Evolutionary conservation across 2,888 invertebrate species (phyloP).

Genomic region (Drosophila histrio): DNA sequence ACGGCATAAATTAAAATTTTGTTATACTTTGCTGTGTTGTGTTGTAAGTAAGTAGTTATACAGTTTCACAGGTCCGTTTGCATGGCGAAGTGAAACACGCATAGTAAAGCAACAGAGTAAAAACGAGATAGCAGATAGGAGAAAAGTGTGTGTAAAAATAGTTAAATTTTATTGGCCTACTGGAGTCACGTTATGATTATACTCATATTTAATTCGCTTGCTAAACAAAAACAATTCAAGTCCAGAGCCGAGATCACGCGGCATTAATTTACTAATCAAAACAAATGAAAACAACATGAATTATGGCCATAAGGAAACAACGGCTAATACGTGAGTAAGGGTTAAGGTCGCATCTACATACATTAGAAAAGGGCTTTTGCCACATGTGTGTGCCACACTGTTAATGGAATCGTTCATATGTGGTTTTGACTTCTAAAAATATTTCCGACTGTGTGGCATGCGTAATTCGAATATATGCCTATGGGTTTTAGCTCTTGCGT

Average conservation of each 20-base stretch:
- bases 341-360: constrained; percentile 62
- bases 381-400: constrained; percentile 45
- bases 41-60: constrained; percentile 15
- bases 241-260: constrained; percentile 31
- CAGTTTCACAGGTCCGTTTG: constrained; percentile 61
- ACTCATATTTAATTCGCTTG: constrained; percentile 44
- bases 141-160: constrained; percentile 47
- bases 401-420: constrained; percentile 74
- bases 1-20: constrained; percentile 77
- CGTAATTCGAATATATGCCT: constrained; percentile 74
- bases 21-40: constrained; percentile 16
- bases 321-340: constrained; percentile 71
- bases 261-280: constrained; percentile 77
- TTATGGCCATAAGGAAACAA: constrained; percentile 60
- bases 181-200: constrained; percentile 69
- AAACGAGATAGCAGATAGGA: constrained; percentile 29
- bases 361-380: not conserved
- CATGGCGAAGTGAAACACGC: constrained; percentile 67
- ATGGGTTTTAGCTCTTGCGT: constrained; percentile 37
- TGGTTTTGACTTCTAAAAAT: constrained; percentile 45
- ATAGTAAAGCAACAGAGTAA: constrained; percentile 51
- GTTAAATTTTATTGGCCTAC: constrained; percentile 70
- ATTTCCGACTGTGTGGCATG: constrained; percentile 36
- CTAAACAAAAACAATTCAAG: constrained; percentile 37
- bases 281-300: constrained; percentile 79